These are phyloP conservation scores for Harlomillsia oculata DNA, from an alignment of 1,140 invertebrate species.

Conservation along the genomic window DNA sequence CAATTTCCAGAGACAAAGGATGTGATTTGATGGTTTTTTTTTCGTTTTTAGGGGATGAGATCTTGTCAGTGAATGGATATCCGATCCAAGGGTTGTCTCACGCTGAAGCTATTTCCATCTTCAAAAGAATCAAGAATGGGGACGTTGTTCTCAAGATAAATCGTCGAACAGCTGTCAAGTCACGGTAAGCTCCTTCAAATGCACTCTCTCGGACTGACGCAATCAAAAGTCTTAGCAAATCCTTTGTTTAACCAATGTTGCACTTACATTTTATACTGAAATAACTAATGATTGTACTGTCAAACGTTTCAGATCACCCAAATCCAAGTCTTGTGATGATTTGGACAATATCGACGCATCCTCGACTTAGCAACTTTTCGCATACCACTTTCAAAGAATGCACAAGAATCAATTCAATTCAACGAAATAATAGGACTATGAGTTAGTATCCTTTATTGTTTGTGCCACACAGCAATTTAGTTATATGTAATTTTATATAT, in stretches of 20 bases:
- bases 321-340: slow-evolving; percentile 36
- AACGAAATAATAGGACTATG: too few species aligned
- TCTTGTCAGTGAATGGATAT: slow-evolving; percentile 76
- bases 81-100: slow-evolving; percentile 74
- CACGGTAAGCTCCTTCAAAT: slow-evolving; percentile 17
- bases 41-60: slow-evolving; percentile 71
- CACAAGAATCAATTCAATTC: too few species aligned
- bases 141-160: slow-evolving; percentile 71
- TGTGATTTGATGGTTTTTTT: slow-evolving; percentile 16
- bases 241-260: too few species aligned
- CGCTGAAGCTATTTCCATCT: slow-evolving; percentile 74
- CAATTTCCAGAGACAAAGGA: too few species aligned
- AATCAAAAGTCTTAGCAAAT: not conserved
- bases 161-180: slow-evolving; percentile 47
- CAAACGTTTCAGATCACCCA: slow-evolving; percentile 25
- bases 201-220: not conserved
- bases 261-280: not conserved
- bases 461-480: too few species aligned
- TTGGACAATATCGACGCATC: slow-evolving; percentile 29
- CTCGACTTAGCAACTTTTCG: too few species aligned
- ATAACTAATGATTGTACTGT: not conserved
- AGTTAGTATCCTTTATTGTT: too few species aligned
- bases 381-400: too few species aligned
- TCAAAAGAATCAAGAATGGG: slow-evolving; percentile 78
- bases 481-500: too few species aligned